A percentile compares a stretch with the other conserved stretches of the same genome.
These are phyloP conservation scores for Encarsia formosa DNA, from an alignment of 2,888 invertebrate genomes.

Conservation along the genomic window DNA sequence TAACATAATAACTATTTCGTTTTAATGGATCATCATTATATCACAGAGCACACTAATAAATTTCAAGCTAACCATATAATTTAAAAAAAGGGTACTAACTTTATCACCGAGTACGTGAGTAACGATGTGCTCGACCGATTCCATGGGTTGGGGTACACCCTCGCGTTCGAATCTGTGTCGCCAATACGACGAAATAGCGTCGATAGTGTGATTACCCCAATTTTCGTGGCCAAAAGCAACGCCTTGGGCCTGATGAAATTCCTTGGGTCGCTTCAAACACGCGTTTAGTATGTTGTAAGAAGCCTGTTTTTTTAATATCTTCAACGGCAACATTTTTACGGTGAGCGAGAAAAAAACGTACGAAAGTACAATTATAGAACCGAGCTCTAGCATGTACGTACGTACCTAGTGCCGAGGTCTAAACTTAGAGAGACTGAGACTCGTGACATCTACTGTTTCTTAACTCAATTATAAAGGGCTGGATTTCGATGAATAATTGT, in stretches of 20 bases:
- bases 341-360: too few relatives aligned
- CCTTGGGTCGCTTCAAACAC: conserved; percentile 2
- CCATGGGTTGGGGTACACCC: conserved; percentile 55
- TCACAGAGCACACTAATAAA: too few relatives aligned
- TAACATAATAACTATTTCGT: too few relatives aligned
- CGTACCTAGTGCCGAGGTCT: too few relatives aligned
- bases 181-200: conserved; percentile 50
- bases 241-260: not conserved
- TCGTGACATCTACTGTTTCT: too few relatives aligned
- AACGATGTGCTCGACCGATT: conserved; percentile 58
- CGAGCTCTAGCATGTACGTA: too few relatives aligned
- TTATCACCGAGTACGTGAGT: conserved; percentile 57
- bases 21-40: too few relatives aligned
- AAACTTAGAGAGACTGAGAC: too few relatives aligned
- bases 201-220: conserved; percentile 20
- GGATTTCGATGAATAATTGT: too few relatives aligned
- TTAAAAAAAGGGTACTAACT: conserved; percentile 51
- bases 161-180: conserved; percentile 50
- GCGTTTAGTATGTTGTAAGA: not conserved
- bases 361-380: too few relatives aligned
- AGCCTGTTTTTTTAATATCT: conserved; percentile 2
- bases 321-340: conserved; percentile 5
- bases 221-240: conserved; percentile 1
- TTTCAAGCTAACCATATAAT: too few relatives aligned
- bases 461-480: too few relatives aligned